Evolutionary conservation across 2,888 invertebrate genomes (phyloP), one percentile per base, ranked within the genome.

Genomic region (Yponomeuta malinellus): DNA sequence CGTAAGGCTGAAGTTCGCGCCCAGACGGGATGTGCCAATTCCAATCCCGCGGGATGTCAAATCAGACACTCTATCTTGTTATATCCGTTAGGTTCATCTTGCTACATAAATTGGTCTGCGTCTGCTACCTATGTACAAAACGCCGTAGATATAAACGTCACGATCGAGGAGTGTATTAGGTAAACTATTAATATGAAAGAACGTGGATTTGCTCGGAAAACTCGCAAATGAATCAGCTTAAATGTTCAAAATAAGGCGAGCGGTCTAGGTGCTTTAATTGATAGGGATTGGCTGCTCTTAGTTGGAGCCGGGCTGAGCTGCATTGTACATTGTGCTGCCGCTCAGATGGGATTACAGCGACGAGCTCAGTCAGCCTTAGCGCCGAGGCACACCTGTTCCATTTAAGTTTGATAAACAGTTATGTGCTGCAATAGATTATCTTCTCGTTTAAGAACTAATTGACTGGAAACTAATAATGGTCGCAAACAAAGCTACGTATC

Each of bases 21-120:
- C 65, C 33, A 10, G 29, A 31, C 82, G 82, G 87, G 87, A 88
- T 80, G 82, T 82, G 83, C 83, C 85, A 87, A 87, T 59, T 65
- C 65, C 33, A 29, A 65, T 65, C 65, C 65, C 29, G 33, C 29
- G 65, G 65, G 65, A 65, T 29, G 65, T 65, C 65, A 64, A 10
- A 23, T 64, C 64, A 64, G 29, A 64, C 64, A 31, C 52, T 59
- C 15, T 59, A 59, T 59, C 52, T 59, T 59, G 52, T 59, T 59
- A 59, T 59, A 59, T 59, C 52, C 52, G 52, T 59, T 59, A 59
- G 52, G 52, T 59, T 59, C 52, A 59, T 59, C 52, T 59, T 59
- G 52, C 52, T 15, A 59, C 52, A 59, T 15, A 59, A 59, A 15
- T 12, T 59, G 52, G 5, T 59, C 52, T 59, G 52, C 15, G 15